phyloP scores from a whole-genome alignment of 2,797 vertebrate genomes.

The Knipowitschia caucasica region DNA sequence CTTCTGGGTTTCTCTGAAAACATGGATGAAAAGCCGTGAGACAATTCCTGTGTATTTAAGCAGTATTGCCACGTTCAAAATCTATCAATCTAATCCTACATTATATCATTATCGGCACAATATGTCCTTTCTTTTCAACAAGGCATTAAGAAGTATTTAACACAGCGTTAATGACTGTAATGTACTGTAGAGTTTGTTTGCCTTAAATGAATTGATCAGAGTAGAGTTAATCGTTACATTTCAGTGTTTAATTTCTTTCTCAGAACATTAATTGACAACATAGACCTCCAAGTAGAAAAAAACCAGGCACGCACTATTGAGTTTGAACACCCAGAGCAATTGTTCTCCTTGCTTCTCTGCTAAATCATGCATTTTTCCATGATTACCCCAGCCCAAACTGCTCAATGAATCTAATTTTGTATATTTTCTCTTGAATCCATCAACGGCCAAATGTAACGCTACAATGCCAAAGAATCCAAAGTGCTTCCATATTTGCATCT shows the following conservation, averaged over 20 bases:
- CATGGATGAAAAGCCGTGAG: no score
- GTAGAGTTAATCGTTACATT: no score
- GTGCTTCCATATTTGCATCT: slow-evolving; percentile 37
- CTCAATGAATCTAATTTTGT: slow-evolving; percentile 43
- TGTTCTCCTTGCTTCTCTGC: slow-evolving; percentile 30
- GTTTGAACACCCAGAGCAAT: slow-evolving; percentile 27
- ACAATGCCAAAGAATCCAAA: slow-evolving; percentile 31
- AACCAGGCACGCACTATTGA: neutral
- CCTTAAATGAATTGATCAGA: no score
- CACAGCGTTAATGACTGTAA: no score
- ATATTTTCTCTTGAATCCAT: slow-evolving; percentile 43
- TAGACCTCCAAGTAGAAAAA: neutral
- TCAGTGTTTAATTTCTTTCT: slow-evolving; percentile 18
- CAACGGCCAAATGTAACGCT: slow-evolving; percentile 29
- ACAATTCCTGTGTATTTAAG: no score
- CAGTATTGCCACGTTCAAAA: no score
- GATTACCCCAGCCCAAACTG: slow-evolving; percentile 30
- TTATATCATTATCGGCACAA: no score
- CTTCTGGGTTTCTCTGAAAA: no score
- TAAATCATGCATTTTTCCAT: slow-evolving; percentile 18
- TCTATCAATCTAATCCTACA: no score
- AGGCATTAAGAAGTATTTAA: no score
- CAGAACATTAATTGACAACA: neutral
- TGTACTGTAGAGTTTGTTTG: no score
- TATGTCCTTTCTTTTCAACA: no score